These are phyloP conservation scores for Himantopus leucocephalus DNA, from an alignment of 2,113 vertebrate genomes.

Conservation along the genomic window DNA sequence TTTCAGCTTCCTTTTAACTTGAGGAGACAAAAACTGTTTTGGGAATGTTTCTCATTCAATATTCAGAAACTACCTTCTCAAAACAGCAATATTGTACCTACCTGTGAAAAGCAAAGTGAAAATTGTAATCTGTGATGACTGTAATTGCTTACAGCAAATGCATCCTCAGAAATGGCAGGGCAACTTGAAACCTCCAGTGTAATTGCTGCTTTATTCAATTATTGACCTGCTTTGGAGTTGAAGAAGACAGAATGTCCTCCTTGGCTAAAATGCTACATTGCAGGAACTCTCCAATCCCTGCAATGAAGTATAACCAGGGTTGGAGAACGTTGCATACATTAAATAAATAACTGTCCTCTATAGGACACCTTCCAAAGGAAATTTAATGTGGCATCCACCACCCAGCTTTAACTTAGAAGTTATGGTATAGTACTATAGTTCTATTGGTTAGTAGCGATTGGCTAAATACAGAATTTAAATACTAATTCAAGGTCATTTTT, in stretches of 20 bases:
- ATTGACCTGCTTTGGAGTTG: neutral
- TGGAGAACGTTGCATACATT: neutral
- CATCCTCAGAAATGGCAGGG: neutral
- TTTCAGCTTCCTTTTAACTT: neutral
- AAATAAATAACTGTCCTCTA: neutral
- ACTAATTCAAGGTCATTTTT: neutral
- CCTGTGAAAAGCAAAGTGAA: conserved; percentile 34
- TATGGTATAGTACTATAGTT: neutral
- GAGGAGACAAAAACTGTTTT: neutral
- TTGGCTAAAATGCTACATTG: neutral
- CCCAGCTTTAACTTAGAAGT: neutral
- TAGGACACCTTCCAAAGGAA: neutral
- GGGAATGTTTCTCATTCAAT: conserved; percentile 33
- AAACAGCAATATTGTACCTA: neutral
- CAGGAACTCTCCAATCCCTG: neutral
- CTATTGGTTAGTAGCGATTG: neutral
- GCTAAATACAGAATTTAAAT: neutral
- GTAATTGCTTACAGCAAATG: neutral
- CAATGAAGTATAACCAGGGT: neutral
- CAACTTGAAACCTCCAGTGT: neutral
- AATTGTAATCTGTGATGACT: neutral
- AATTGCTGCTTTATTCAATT: neutral
- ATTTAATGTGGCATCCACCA: neutral
- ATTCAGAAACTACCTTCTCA: conserved; percentile 6
- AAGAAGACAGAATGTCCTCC: neutral